These are phyloP conservation scores for Semicossyphus pulcher DNA, from an alignment of 2,113 vertebrate genomes.

Conservation along the genomic window DNA sequence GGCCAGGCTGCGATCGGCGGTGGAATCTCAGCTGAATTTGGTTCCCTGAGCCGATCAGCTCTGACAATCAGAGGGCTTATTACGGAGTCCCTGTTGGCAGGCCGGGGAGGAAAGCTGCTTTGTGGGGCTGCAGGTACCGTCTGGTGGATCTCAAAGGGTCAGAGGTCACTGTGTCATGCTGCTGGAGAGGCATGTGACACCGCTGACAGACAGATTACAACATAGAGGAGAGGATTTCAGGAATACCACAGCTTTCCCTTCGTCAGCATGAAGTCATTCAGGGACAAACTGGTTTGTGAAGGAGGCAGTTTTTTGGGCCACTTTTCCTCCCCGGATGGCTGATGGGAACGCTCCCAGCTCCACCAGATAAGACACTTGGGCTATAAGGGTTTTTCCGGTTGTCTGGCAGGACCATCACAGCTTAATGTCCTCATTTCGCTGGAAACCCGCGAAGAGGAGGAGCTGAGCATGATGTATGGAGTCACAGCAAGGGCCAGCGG, in stretches of 20 bases:
- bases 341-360: too few relatives aligned
- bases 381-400: neutral
- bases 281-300: too few relatives aligned
- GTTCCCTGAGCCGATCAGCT: slow-evolving; percentile 30
- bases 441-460: too few relatives aligned
- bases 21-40: neutral
- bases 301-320: too few relatives aligned
- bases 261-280: neutral
- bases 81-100: neutral
- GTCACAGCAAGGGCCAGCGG: too few relatives aligned
- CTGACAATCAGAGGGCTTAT: slow-evolving; percentile 30
- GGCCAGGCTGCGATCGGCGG: neutral
- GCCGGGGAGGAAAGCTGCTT: slow-evolving; percentile 55
- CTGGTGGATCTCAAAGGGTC: slow-evolving; percentile 31
- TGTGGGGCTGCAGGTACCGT: slow-evolving; percentile 46
- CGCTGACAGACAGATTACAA: slow-evolving; percentile 17
- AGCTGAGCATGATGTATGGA: too few relatives aligned
- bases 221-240: slow-evolving; percentile 27
- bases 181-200: slow-evolving; percentile 26
- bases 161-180: slow-evolving; percentile 57
- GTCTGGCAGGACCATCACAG: slow-evolving; percentile 10
- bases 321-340: too few relatives aligned
- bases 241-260: neutral
- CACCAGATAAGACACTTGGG: too few relatives aligned
- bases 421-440: slow-evolving; percentile 4